These are phyloP conservation scores for Alentia gelatinosa DNA, from an alignment of 2,888 invertebrate species.

Conservation along the genomic window DNA sequence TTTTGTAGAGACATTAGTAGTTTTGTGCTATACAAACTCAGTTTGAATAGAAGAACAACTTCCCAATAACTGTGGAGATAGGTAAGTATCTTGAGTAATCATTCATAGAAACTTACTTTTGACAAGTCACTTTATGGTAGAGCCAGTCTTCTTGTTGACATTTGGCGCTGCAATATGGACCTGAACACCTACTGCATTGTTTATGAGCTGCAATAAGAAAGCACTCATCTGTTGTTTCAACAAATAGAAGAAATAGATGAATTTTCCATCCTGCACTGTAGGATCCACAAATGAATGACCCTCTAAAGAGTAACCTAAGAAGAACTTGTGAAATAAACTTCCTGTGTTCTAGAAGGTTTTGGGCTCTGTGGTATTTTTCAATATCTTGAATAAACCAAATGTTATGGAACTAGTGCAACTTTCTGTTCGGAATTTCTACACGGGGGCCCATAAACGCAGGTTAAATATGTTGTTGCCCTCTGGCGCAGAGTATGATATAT, in stretches of 20 bases:
- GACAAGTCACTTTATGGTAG: neutral
- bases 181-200: neutral
- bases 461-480: too few relatives aligned
- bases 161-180: neutral
- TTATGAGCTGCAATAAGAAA: neutral
- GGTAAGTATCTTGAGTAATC: neutral
- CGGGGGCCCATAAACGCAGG: too few relatives aligned
- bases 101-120: conserved; percentile 5
- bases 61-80: neutral
- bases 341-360: too few relatives aligned
- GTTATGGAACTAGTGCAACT: too few relatives aligned
- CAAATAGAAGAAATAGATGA: neutral
- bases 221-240: neutral
- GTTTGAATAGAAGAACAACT: neutral
- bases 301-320: neutral
- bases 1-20: neutral
- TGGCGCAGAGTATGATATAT: too few relatives aligned
- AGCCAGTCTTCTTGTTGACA: conserved; percentile 25
- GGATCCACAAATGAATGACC: too few relatives aligned
- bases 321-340: neutral
- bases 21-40: neutral
- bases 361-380: too few relatives aligned
- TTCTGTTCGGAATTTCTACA: too few relatives aligned
- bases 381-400: too few relatives aligned
- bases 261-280: neutral